These are phyloP conservation scores for Cephalopterus ornatus DNA, from an alignment of 2,113 vertebrate species.

Conservation along the genomic window DNA sequence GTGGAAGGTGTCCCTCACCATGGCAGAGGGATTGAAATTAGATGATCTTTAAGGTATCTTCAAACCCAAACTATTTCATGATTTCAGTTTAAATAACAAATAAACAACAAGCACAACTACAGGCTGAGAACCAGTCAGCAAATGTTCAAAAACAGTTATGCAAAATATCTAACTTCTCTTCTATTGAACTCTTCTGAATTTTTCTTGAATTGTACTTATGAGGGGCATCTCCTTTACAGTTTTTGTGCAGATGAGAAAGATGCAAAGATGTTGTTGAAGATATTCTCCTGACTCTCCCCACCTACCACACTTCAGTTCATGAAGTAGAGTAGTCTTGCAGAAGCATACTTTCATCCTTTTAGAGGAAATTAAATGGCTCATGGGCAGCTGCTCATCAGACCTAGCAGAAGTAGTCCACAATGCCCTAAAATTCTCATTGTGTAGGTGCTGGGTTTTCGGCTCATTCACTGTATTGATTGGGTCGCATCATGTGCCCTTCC, in stretches of 20 bases:
- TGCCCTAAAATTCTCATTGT: background rate
- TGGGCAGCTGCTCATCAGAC: background rate
- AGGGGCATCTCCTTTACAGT: background rate
- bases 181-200: background rate
- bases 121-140: background rate
- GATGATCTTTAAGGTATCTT: background rate
- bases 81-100: background rate
- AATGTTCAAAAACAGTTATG: background rate
- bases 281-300: background rate
- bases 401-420: background rate
- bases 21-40: background rate
- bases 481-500: background rate
- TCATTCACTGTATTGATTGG: background rate
- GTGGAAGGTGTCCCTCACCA: background rate
- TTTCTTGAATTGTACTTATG: background rate
- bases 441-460: background rate
- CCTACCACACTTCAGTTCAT: background rate
- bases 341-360: background rate
- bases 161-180: background rate
- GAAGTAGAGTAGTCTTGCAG: background rate
- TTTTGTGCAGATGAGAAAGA: background rate
- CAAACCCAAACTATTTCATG: background rate
- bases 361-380: background rate
- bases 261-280: background rate
- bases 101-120: background rate